Evolutionary conservation across 1,140 invertebrate species (phyloP), one percentile per base, ranked within the genome.

Genomic region (Carcinoscorpius rotundicauda): DNA sequence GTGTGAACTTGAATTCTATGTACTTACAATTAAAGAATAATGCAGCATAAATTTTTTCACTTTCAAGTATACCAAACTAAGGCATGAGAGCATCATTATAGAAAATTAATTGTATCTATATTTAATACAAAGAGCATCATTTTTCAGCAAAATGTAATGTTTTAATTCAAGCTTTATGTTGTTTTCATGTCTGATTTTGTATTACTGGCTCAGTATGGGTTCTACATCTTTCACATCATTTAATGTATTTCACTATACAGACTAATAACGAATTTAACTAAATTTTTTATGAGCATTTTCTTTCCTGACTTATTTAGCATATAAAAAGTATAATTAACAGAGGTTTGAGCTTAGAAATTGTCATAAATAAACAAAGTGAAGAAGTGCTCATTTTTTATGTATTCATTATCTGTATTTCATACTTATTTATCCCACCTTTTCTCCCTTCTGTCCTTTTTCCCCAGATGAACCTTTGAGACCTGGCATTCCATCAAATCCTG

Each of bases 401-500:
- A 55, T 55, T 55, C 53, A 55, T 55, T 55, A 55, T 55, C 3
- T 55, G 8, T 55, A 55, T 9, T 55, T 8, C 53, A 55, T 55
- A 55, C 8, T 8, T 55, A 57, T 11, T 57, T 57, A 11, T 52
- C 48, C 58, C 9, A 71, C 70, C 56, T 71, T 71, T 65, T 67
- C 68, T 8, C 70, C 70, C 57, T 48, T 60, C 53, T 67, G 60
- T n/a, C 70, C 70, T 58, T 66, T 66, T 5, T 55, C 29, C 50
- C 70, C 70, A 51, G 63, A 62, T 49, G 66, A 55, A n/a, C 69
- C 69, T 48, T 68, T 62, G n/a, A 68, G 4, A 3, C 66, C 66
- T 61, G 64, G 62, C 48, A 60, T 55, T 3, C 66, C 66, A 63
- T 68, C 53, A 51, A 68, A 60, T 29, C 29, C 29, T 29, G 29